phyloP scores from a whole-genome alignment of 2,888 invertebrate genomes.

The Andrena bucephala region DNA sequence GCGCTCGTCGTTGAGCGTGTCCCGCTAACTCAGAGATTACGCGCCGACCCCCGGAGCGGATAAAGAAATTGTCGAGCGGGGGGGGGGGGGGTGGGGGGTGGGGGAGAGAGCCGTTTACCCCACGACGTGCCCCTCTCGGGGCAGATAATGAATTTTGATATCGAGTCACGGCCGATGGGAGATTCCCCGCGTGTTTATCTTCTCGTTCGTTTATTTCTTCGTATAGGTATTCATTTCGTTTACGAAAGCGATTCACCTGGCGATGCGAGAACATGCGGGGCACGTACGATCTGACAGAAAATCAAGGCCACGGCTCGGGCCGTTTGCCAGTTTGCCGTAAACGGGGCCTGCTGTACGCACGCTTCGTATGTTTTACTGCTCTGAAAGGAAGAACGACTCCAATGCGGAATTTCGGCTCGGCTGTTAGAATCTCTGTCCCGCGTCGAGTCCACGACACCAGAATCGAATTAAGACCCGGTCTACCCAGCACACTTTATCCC shows the following conservation, averaged over 20 bases:
- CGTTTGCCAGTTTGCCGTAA: too few species aligned
- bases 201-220: neutral
- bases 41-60: conserved; percentile 41
- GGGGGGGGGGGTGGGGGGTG: conserved; percentile 21
- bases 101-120: conserved; percentile 18
- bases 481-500: conserved; percentile 57
- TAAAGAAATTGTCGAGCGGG: conserved; percentile 63
- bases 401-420: too few species aligned
- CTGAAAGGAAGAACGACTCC: too few species aligned
- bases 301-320: too few species aligned
- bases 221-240: neutral
- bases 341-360: too few species aligned
- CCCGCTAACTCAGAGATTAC: conserved; percentile 55
- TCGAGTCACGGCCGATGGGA: conserved; percentile 24
- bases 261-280: too few species aligned
- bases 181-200: conserved; percentile 10
- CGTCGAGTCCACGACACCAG: neutral
- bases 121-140: conserved; percentile 1
- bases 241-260: neutral
- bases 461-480: conserved; percentile 29
- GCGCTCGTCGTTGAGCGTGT: conserved; percentile 26
- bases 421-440: neutral
- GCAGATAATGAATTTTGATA: conserved; percentile 47
- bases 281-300: too few species aligned
- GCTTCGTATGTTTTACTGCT: too few species aligned